Evolutionary conservation across 1,140 invertebrate species (phyloP), one percentile per base, ranked within the genome.

Genomic region (Philotrypesis tridentata): DNA sequence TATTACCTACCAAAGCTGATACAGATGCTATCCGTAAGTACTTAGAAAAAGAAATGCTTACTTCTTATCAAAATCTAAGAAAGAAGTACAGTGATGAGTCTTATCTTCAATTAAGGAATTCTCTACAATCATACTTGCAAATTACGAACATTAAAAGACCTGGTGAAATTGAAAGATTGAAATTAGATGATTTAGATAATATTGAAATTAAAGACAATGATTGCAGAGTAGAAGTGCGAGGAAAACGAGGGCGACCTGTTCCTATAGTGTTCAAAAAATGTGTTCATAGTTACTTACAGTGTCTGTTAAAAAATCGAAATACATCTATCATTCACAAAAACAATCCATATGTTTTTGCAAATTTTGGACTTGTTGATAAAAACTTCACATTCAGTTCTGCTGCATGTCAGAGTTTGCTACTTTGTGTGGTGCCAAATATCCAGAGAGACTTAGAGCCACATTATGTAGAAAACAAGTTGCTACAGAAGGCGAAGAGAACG

Each of bases 151-250:
- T 33, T 1, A 75, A 29, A 63, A 17, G 73, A n/a, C 14, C 73
- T n/a, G 48, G 73, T 17, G 71, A 74, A 27, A 60, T 74, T 2
- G 71, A 74, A 55, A 25, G 27, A 74, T 4, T 74, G 3, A 60
- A 5, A 1, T 1, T 55, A 14, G 7, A 27, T 55, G 71, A 74
- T 29, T 74, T 55, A 2, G 21, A 74, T 17, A 12, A 55, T 29
- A 2, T 74, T 4, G 6, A 74, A 55, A 74, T 31, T 5, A 12
- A 21, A 55, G 27, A 31, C 29, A 25, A 74, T 29, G 14, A 74
- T 7, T 74, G 71, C 21, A 55, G 71, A 74, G 1, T 74, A 5
- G 40, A 55, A 60, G 43, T 74, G 27, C n/a, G 71, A 17, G 71
- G 71, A 27, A 74, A 74, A 14, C n/a, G 71, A 5, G 29, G 43